These are phyloP conservation scores for Silvanus unidentatus DNA, from an alignment of 2,888 invertebrate species.

Conservation along the genomic window DNA sequence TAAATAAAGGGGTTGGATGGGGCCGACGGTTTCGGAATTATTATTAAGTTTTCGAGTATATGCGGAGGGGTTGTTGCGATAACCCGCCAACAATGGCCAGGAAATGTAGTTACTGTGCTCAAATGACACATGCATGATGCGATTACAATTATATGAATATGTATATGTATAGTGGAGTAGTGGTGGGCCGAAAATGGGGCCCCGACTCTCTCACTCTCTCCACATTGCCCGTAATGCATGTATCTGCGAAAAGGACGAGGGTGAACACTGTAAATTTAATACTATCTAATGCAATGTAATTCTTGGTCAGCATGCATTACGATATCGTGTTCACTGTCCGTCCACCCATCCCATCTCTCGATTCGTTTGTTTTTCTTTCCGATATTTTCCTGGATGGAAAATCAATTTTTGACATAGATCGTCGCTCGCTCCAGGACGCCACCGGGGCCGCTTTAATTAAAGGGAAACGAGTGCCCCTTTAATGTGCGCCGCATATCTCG, in stretches of 20 bases:
- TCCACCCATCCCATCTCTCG: too few relatives aligned
- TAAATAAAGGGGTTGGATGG: conserved; percentile 4
- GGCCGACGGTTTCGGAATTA: conserved; percentile 12
- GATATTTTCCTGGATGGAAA: too few relatives aligned
- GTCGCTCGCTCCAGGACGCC: conserved; percentile 18
- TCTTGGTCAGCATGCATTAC: conserved; percentile 22
- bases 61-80: conserved; percentile 29
- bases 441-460: conserved; percentile 40
- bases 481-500: conserved; percentile 42
- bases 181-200: conserved; percentile 1
- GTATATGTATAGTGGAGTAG: conserved; percentile 24
- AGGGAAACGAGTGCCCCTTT: conserved; percentile 45
- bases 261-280: conserved; percentile 22
- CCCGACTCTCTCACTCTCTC: too few relatives aligned
- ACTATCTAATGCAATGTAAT: conserved; percentile 26
- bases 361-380: too few relatives aligned
- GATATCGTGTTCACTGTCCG: neutral
- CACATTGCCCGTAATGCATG: conserved; percentile 4
- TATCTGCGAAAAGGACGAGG: conserved; percentile 2
- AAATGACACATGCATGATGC: conserved; percentile 47
- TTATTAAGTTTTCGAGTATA: conserved; percentile 20
- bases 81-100: conserved; percentile 44
- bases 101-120: conserved; percentile 44
- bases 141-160: conserved; percentile 46
- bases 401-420: too few relatives aligned